A percentile compares a stretch with the other conserved stretches of the same genome.
Evolutionary conservation across 2,888 invertebrate species (phyloP).

Genomic region (Perithous albicinctus): DNA sequence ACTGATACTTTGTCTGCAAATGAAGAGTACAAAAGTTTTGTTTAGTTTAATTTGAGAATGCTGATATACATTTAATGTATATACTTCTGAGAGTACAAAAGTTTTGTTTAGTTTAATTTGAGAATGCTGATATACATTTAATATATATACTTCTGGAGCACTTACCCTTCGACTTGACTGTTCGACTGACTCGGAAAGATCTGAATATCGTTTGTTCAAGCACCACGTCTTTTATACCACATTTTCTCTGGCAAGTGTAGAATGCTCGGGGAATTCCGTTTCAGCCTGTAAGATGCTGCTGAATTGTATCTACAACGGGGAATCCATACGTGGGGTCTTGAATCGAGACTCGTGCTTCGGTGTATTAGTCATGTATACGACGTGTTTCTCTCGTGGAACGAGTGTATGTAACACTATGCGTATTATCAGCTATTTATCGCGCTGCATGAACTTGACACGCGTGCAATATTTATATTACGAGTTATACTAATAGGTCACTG

Average conservation of each 20-base stretch:
- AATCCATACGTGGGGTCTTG: not conserved
- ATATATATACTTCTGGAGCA: not conserved
- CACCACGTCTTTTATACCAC: constrained; percentile 34
- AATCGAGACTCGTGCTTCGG: not conserved
- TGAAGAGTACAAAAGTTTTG: constrained; percentile 15
- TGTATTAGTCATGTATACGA: not conserved
- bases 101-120: not conserved
- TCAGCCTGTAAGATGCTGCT: not conserved
- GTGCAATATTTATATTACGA: too few species aligned
- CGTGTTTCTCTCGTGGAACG: not conserved
- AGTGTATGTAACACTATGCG: not conserved
- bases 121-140: not conserved
- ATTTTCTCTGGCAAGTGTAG: not conserved
- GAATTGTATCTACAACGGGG: not conserved
- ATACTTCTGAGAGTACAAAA: not conserved
- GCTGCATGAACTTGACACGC: too few species aligned
- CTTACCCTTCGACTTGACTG: constrained; percentile 11
- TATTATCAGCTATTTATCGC: not conserved
- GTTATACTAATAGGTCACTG: not conserved
- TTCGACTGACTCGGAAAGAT: constrained; percentile 7
- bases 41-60: constrained; percentile 34
- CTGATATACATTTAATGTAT: not conserved
- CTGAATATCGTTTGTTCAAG: constrained; percentile 12
- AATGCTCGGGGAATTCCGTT: constrained; percentile 30
- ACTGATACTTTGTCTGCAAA: not conserved